Base-by-base conservation (phyloP, 2,888 invertebrate species). In the Cryptocephalus moraei region DNA sequence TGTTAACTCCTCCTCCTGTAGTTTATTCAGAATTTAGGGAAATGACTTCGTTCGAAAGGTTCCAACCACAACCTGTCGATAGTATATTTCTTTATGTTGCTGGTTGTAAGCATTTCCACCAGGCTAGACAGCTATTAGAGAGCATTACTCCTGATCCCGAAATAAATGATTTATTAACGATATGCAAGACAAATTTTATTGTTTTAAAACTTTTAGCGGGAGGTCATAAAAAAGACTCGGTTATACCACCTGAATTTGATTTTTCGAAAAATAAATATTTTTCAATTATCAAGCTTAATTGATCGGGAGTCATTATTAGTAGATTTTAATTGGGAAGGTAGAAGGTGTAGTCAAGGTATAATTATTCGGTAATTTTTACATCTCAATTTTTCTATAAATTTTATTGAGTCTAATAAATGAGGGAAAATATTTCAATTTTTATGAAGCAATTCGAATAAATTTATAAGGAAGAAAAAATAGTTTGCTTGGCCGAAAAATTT, bases 141-240 rank as follows among this genome's bases (percentile, higher is more conserved):
- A 83, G 83, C 43, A 81, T 94, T 49, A 79, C 83, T 22, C 82
- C 84, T 49, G 84, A 88, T 9, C 86, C 87, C 62, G 85, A 90
- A 85, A 80, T 89, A 49, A 74, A 77, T 32, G 86, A 87, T 65
- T 78, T 95, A 54, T 74, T 94, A 43, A 91, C 89, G 72, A 86
- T 96, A 55, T 85, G 90, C 38, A 96, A 96, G 77, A 93, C 91
- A 0, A 97, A 97, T 75, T 93, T 91, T 67, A 86, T 97, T 57
- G 95, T 96, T 10, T 78, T 94, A 71, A 94, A 93, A 71, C 74
- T 97, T 49, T 72, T 96, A 53, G 88, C 91, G 0, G 91, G 90
- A 51, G 96, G 95, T 8, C 94, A 95, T 69, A 91, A 90, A 68
- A 83, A 86, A 61, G 91, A 91, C 52, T 86, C 89, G 0, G 81